Evolutionary conservation across 1,140 invertebrate species (phyloP), one percentile per base, ranked within the genome.

Genomic region (Hylyphantes graminicola): DNA sequence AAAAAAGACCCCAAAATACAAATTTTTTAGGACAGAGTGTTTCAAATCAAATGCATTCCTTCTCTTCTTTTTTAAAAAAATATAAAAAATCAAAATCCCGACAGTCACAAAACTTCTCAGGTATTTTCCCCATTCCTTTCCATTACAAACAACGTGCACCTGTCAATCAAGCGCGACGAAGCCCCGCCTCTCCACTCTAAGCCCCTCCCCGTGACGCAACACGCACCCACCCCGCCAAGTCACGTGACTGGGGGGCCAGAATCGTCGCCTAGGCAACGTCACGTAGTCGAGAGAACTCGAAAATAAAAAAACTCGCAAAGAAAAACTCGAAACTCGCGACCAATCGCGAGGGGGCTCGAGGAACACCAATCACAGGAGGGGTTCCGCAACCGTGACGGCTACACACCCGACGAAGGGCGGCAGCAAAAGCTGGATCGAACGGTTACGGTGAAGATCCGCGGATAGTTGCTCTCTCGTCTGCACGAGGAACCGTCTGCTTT

Each of bases 191-290:
- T 7, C 51, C 12, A 17, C 5, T 51, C 15, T 17, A 65, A 55
- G 61, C 72, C n/a, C 80, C 80, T 48, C 80, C 80, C 80, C 13
- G 68, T 83, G 80, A 83, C 80, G 80, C 80, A 83, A 83, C 72
- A 70, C 35, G 50, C 70, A 67, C 61, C 54, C 77, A 54, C 68
- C 77, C 77, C 77, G 57, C 17, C 21, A 55, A 73, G 57, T 81
- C 79, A 81, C 79, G 79, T 81, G 79, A 81, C 50, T 35, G 35
- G 64, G 61, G 57, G 79, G 55, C 61, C 54, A 81, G 72, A 75
- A 35, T 35, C 80, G 80, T 83, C 80, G 80, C 61, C 80, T 65
- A 74, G 80, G 80, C 80, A 83, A 83, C 80, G 80, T 83, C 80
- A 83, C 80, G 80, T 83, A 67, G 35, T 75, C 80, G 67, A 70